A percentile compares a stretch with the other conserved stretches of the same genome.
Evolutionary conservation across 2,888 invertebrate species (phyloP).

Genomic region (Scaptomyza parva): DNA sequence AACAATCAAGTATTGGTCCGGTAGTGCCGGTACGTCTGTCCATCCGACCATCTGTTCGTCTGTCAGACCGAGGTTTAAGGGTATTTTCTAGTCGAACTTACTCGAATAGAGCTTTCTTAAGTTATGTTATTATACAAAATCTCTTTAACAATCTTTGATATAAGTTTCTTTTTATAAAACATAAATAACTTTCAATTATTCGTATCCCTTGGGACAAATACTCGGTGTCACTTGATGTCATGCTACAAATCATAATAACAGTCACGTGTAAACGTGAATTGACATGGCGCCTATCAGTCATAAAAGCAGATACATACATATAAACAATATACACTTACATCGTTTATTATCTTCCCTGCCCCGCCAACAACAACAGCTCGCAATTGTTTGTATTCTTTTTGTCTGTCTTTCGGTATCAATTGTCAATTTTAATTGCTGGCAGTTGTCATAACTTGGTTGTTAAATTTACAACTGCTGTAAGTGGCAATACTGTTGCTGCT

Average conservation of each 20-base stretch:
- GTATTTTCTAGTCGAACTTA: too few species aligned
- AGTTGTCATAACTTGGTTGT: conserved; percentile 74
- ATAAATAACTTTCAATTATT: not conserved
- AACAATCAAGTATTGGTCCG: too few species aligned
- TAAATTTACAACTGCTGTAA: conserved; percentile 47
- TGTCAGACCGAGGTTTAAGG: too few species aligned
- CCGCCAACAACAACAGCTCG: not conserved
- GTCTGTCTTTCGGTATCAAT: conserved; percentile 61
- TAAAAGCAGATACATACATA: conserved; percentile 18
- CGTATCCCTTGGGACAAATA: not conserved
- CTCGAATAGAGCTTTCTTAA: too few species aligned
- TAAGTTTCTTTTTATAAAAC: too few species aligned
- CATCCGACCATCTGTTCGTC: too few species aligned
- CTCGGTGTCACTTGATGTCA: not conserved
- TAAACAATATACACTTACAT: not conserved
- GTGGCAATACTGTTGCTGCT: not conserved
- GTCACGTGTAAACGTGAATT: conserved; percentile 15
- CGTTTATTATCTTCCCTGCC: conserved; percentile 19
- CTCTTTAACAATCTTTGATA: too few species aligned
- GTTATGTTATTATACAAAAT: too few species aligned
- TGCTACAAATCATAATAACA: conserved; percentile 3
- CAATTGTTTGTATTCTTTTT: conserved; percentile 1
- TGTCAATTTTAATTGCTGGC: conserved; percentile 78
- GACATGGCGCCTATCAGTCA: conserved; percentile 25
- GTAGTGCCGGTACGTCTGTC: too few species aligned